These are phyloP conservation scores for Helobdella robusta DNA, from an alignment of 2,888 invertebrate genomes.

Conservation along the genomic window DNA sequence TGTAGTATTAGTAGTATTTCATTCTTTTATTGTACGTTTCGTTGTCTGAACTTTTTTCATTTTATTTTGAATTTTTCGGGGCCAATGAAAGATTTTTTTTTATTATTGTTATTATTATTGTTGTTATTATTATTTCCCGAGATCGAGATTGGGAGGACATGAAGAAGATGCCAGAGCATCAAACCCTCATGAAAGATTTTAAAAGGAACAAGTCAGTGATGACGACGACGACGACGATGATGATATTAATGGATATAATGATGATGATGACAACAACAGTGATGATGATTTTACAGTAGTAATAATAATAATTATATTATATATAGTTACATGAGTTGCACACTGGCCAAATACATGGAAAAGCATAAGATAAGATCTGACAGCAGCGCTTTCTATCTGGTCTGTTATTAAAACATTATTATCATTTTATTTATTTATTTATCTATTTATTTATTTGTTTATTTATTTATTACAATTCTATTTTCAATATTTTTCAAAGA, in stretches of 20 bases:
- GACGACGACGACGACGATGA: conserved; percentile 3
- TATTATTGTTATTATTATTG: conserved; percentile 4
- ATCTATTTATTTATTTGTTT: too few relatives aligned
- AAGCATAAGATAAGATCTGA: conserved; percentile 51
- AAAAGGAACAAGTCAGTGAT: conserved; percentile 70
- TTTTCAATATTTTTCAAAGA: too few relatives aligned
- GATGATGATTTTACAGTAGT: background rate
- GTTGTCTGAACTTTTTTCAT: background rate
- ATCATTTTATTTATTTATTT: too few relatives aligned
- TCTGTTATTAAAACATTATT: too few relatives aligned
- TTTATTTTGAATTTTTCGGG: background rate
- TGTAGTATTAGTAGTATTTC: too few relatives aligned
- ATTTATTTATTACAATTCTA: too few relatives aligned
- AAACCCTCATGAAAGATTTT: conserved; percentile 86
- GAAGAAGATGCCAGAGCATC: conserved; percentile 96
- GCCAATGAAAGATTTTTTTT: background rate
- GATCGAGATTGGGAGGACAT: conserved; percentile 95
- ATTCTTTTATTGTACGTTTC: background rate
- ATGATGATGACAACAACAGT: background rate
- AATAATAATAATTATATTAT: background rate
- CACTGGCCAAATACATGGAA: conserved; percentile 50
- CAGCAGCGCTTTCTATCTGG: conserved; percentile 49
- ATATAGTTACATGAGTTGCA: conserved; percentile 46
- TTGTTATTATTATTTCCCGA: conserved; percentile 28
- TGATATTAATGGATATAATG: background rate